A percentile compares a stretch with the other conserved stretches of the same genome.
phyloP scores from a whole-genome alignment of 2,113 vertebrate species.

The Ciconia maguari region DNA sequence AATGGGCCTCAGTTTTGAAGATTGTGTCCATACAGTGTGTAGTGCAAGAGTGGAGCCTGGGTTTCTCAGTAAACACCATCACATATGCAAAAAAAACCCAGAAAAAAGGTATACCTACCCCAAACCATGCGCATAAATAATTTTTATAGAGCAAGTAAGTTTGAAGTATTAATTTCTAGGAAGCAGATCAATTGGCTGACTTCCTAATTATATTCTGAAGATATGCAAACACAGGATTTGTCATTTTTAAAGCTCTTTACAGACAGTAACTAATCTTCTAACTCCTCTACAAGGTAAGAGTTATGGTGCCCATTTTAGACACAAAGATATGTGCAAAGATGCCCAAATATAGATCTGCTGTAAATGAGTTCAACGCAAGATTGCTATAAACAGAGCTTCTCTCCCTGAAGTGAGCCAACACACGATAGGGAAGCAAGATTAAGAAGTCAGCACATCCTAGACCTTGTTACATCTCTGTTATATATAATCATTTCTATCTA shows the following conservation, averaged over 20 bases:
- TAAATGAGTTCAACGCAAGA: constrained; percentile 8
- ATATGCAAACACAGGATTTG: not conserved
- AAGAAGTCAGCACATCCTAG: constrained; percentile 32
- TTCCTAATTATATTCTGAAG: not conserved
- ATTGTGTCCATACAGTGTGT: too few species aligned
- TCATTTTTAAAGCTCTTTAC: constrained; percentile 23
- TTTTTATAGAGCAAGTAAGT: not conserved
- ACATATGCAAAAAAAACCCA: not conserved
- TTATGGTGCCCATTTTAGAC: constrained; percentile 34
- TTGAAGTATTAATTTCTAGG: not conserved
- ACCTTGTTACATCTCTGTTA: constrained; percentile 30
- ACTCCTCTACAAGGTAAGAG: constrained; percentile 26
- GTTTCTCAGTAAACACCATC: not conserved
- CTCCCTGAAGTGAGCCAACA: constrained; percentile 9
- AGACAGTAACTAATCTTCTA: not conserved
- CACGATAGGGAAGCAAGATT: not conserved
- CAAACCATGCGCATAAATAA: not conserved
- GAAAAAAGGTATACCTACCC: not conserved
- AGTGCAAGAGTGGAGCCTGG: not conserved
- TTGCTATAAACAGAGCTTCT: constrained; percentile 38
- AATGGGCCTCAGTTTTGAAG: not conserved
- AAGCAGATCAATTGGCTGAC: not conserved
- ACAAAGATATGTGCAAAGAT: constrained; percentile 29
- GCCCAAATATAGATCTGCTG: constrained; percentile 54
- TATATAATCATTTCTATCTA: constrained; percentile 27